Conservation (phyloP, 2,113 vertebrate species). For the Bujurquina vittata region DNA sequence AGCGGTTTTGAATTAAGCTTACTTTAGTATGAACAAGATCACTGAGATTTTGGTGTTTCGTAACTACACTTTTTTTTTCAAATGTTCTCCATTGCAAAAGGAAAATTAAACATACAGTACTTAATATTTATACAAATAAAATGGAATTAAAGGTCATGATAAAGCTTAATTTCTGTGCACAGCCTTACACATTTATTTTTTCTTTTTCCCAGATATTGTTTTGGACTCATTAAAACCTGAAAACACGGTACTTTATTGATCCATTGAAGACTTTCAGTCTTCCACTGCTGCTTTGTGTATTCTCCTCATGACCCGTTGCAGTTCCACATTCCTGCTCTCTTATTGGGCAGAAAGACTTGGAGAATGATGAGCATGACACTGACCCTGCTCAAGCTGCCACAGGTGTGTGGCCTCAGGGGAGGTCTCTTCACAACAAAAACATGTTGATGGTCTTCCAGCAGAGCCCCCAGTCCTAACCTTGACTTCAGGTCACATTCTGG, state of each 20-base stretch:
- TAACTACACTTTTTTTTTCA: not conserved
- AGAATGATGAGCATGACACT: slow-evolving; percentile 58
- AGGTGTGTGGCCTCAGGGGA: slow-evolving; percentile 65
- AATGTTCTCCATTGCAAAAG: not conserved
- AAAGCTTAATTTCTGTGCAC: not conserved
- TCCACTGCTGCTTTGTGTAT: slow-evolving; percentile 1
- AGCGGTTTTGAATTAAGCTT: not conserved
- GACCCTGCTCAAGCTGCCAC: slow-evolving; percentile 48
- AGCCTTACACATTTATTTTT: not conserved
- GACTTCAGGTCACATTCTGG: slow-evolving; percentile 31
- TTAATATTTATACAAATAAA: not conserved
- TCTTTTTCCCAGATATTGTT: not conserved
- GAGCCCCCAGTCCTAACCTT: slow-evolving; percentile 30
- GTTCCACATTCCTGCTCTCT: slow-evolving; percentile 59
- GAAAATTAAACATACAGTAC: not conserved
- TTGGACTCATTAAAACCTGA: not conserved
- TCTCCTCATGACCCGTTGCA: slow-evolving; percentile 20
- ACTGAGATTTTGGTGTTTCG: not conserved
- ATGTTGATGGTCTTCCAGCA: not conserved
- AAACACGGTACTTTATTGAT: not conserved
- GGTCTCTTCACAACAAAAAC: slow-evolving; percentile 1
- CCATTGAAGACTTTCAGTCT: not conserved
- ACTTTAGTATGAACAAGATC: not conserved
- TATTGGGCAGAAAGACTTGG: slow-evolving; percentile 58
- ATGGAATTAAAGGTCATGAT: not conserved